Base-by-base conservation (phyloP, 2,113 vertebrate genomes). In the Lycaon pictus region DNA sequence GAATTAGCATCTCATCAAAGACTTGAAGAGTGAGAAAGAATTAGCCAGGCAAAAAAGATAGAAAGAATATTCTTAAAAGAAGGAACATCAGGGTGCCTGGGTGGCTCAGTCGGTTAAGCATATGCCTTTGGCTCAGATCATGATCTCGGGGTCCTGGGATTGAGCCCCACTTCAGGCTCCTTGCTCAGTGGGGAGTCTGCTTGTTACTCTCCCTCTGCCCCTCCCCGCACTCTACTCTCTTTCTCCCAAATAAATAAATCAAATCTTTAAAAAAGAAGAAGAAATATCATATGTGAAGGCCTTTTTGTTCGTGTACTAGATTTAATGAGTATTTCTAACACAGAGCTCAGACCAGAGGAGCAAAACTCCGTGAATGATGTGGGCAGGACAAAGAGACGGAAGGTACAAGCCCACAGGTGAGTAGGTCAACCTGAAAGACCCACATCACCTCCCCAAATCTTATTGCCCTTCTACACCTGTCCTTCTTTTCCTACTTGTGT, bases 321-420 rank as follows among this genome's bases (percentile, higher is more conserved):
- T 86, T 91, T 92, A 94, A 95, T 53, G 60, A 86, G 20, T 29
- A 8, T 97, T 96, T 96, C 89, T 86, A 62, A 91, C 16, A 37
- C 95, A 97, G 97, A 97, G 11, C 58, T 87, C 72, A 93, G 63
- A 90, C 29, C 92, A 62, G 37, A 90, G 48, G 65, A 95, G 11
- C 97, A 87, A 74, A 85, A 62, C 32, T 43, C 82, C 58, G 43
- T 72, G 90, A 97, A 56, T 7, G 51, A 27, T 0, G 9, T 37
- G 12, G 23, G 58, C 76, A 96, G 88, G 60, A 90, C 1, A 0
- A 98, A 98, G 92, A 97, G 95, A 65, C 60, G 1, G 48, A 98
- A 96, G 80, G 29, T 93, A 0, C 92, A 92, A 51, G 37, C 72
- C 23, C 23, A 6, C 25, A 95, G 89, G 97, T 98, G 82, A 96